Evolutionary conservation across 92 coral and sea anemone genomes (phyloP).

Genomic region (Zoanthus sociatus): DNA sequence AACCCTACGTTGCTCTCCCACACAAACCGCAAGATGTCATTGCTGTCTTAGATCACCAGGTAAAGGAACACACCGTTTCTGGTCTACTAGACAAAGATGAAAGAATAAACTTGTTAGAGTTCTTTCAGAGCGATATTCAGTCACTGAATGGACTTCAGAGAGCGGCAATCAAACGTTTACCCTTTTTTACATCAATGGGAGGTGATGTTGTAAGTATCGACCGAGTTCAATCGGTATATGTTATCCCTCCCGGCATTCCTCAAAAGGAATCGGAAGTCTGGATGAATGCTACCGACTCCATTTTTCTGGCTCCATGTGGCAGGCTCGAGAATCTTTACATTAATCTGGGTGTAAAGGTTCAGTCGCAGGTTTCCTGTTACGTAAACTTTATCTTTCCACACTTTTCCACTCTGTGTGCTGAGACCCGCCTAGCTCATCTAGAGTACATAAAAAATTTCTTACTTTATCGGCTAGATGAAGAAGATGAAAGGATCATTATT

Average conservation of each 20-base stretch:
- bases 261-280: conserved; percentile 66
- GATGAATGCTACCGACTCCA: conserved; percentile 67
- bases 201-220: conserved; percentile 59
- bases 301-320: conserved; percentile 74
- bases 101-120: conserved; percentile 59
- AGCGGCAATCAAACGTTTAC: conserved; percentile 63
- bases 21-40: conserved; percentile 77
- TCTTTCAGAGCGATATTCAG: conserved; percentile 65
- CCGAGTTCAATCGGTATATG: conserved; percentile 52
- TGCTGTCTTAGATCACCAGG: conserved; percentile 64
- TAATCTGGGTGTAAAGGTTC: conserved; percentile 62
- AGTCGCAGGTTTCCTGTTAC: conserved; percentile 74
- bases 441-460: conserved; percentile 62
- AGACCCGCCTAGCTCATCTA: conserved; percentile 72
- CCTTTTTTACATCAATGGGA: conserved; percentile 72
- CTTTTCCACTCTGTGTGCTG: conserved; percentile 62
- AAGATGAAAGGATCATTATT: conserved; percentile 38
- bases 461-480: conserved; percentile 12
- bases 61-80: conserved; percentile 46
- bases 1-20: conserved; percentile 74
- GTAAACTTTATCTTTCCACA: conserved; percentile 73
- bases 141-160: conserved; percentile 27
- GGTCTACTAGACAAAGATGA: conserved; percentile 54
- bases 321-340: conserved; percentile 64
- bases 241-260: conserved; percentile 75